Conservation (phyloP, 2,888 invertebrate genomes). For the Phortica magna region DNA sequence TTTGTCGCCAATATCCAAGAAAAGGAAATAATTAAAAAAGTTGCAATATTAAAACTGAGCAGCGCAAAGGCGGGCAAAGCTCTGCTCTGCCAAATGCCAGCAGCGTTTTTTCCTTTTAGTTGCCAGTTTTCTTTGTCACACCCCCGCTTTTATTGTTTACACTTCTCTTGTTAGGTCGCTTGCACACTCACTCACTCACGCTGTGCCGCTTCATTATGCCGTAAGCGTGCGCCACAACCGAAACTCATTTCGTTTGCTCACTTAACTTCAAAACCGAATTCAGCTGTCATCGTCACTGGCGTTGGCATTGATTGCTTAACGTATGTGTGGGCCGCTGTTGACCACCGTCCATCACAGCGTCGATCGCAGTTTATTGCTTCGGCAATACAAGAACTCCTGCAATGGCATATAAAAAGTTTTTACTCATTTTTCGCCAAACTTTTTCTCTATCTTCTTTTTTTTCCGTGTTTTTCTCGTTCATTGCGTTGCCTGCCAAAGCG, state of each 20-base stretch:
- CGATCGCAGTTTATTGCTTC: constrained; percentile 27
- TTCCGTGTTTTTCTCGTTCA: constrained; percentile 10
- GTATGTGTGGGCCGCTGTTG: constrained; percentile 26
- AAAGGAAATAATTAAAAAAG: constrained; percentile 76
- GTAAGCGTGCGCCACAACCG: not conserved
- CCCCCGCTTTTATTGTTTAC: not conserved
- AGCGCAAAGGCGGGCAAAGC: constrained; percentile 15
- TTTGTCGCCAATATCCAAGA: constrained; percentile 42
- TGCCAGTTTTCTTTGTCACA: not conserved
- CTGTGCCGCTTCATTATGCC: not conserved
- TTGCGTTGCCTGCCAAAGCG: not conserved
- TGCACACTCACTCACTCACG: not conserved
- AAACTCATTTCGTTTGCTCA: not conserved
- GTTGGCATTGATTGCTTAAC: constrained; percentile 31
- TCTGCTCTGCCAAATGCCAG: constrained; percentile 51
- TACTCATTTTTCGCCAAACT: constrained; percentile 23
- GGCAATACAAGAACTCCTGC: not conserved
- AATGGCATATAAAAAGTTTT: constrained; percentile 25
- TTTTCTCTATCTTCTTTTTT: not conserved
- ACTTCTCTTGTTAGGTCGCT: no score
- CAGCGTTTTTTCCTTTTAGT: not conserved
- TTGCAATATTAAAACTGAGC: constrained; percentile 74
- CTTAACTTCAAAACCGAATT: not conserved
- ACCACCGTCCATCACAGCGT: no score
- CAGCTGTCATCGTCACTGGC: constrained; percentile 48